Percentiles rank a stretch among this genome's conserved stretches.
Conservation (phyloP, 2,113 vertebrate genomes). For the Glareola pratincola region DNA sequence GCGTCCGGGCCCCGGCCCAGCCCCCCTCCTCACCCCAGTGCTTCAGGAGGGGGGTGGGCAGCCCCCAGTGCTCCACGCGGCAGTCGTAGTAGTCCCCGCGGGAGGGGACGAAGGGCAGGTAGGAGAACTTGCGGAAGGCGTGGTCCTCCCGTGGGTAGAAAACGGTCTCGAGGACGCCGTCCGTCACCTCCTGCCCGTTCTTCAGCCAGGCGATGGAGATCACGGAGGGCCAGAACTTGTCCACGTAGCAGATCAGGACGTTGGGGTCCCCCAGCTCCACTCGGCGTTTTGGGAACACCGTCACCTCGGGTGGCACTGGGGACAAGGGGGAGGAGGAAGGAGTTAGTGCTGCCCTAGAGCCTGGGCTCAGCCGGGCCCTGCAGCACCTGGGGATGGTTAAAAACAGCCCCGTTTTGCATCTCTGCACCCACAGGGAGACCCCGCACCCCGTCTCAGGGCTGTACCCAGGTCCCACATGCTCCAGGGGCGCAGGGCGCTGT, state of each 20-base stretch:
- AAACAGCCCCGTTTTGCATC: no score
- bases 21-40: conserved; percentile 41
- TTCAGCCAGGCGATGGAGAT: conserved; percentile 44
- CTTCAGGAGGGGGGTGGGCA: background rate
- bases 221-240: conserved; percentile 52
- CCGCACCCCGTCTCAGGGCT: accelerated
- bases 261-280: conserved; percentile 53
- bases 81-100: conserved; percentile 18
- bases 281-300: background rate
- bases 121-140: conserved; percentile 47
- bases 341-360: accelerated
- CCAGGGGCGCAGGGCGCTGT: background rate
- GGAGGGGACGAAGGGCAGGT: conserved; percentile 46
- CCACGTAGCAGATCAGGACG: conserved; percentile 36
- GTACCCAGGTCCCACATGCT: accelerated
- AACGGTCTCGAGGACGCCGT: background rate
- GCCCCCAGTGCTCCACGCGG: conserved; percentile 48
- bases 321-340: background rate
- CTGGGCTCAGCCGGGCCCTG: no score
- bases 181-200: background rate
- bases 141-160: conserved; percentile 42
- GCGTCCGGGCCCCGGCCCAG: no score
- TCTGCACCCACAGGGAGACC: background rate
- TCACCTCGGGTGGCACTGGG: conserved; percentile 20
- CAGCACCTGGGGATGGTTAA: accelerated